Evolutionary conservation across 1,140 invertebrate genomes (phyloP).

Genomic region (Dendroctonus valens): DNA sequence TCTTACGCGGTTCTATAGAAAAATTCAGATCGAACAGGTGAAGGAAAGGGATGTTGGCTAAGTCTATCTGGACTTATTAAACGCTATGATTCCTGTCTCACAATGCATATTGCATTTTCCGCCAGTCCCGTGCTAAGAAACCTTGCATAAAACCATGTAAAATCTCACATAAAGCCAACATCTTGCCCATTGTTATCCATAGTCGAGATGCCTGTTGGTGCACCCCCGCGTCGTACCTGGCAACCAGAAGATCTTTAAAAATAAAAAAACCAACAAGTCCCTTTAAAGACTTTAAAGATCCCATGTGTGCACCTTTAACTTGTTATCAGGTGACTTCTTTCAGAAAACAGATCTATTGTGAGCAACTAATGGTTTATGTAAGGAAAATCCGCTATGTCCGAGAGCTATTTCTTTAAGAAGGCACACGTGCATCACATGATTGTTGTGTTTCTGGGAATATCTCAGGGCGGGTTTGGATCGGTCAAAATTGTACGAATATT

Average conservation of each 20-base stretch:
- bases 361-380: background rate
- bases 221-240: conserved; percentile 9
- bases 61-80: background rate
- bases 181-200: conserved; percentile 6
- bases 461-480: background rate
- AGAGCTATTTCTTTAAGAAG: conserved; percentile 16
- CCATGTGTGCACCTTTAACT: conserved; percentile 7
- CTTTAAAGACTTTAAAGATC: conserved; percentile 13
- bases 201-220: background rate
- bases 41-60: conserved; percentile 8
- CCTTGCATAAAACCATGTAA: background rate
- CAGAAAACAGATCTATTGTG: conserved; percentile 12
- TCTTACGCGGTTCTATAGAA: conserved; percentile 4
- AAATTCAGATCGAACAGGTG: conserved; percentile 18
- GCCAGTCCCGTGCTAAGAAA: too few species aligned
- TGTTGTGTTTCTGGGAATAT: conserved; percentile 7
- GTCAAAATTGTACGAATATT: too few species aligned
- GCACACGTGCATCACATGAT: conserved; percentile 26
- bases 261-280: conserved; percentile 13
- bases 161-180: conserved; percentile 6
- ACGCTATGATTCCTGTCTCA: too few species aligned
- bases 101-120: too few species aligned
- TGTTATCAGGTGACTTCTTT: conserved; percentile 23
- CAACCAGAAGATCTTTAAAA: conserved; percentile 7
- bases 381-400: conserved; percentile 3